Conservation (phyloP, 2,888 invertebrate species). For the Phlogophora meticulosa region DNA sequence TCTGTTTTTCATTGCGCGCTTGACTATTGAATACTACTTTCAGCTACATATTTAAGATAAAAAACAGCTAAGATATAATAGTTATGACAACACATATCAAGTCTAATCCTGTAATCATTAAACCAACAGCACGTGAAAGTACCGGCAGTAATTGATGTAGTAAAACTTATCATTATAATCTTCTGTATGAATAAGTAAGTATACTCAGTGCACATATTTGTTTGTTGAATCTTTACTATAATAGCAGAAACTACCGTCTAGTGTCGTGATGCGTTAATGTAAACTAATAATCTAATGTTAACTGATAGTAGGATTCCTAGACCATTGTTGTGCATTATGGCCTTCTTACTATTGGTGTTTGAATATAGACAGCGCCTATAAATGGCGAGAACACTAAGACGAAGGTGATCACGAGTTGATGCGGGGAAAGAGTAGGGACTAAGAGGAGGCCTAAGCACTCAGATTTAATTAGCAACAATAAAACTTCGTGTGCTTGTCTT, state of each 20-base stretch:
- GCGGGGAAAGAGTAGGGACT: neutral
- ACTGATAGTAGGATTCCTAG: neutral
- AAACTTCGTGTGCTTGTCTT: neutral
- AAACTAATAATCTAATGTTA: slow-evolving; percentile 12
- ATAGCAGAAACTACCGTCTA: neutral
- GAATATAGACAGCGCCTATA: neutral
- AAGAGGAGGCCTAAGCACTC: neutral
- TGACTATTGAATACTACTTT: slow-evolving; percentile 24
- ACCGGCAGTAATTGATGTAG: slow-evolving; percentile 7
- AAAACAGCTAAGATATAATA: neutral
- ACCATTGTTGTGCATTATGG: neutral
- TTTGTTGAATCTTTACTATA: slow-evolving; percentile 6
- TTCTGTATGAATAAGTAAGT: neutral
- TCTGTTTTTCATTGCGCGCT: slow-evolving; percentile 28
- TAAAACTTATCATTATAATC: slow-evolving; percentile 12
- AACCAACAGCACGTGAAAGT: slow-evolving; percentile 9
- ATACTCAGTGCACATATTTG: slow-evolving; percentile 20
- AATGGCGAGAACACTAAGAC: neutral
- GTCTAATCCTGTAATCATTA: neutral
- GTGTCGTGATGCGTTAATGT: slow-evolving; percentile 10
- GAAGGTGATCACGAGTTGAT: neutral
- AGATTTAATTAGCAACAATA: neutral
- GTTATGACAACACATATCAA: neutral
- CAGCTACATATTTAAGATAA: neutral
- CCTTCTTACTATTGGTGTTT: neutral